Evolutionary conservation across 1,140 invertebrate genomes (phyloP), one percentile per base, ranked within the genome.

Genomic region (Lepidurus arcticus): DNA sequence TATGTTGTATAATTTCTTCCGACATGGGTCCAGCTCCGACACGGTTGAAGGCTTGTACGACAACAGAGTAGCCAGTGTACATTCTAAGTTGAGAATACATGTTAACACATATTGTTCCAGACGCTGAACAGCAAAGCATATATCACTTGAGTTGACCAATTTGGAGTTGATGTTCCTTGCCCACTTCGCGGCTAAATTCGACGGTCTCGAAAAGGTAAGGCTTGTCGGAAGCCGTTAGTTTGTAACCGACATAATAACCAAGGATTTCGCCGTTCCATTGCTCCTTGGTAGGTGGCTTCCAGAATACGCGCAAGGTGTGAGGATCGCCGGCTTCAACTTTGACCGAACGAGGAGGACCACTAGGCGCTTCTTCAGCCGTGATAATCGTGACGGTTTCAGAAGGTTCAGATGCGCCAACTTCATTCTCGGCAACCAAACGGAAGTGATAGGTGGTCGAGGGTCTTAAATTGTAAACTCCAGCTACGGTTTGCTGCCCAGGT

Each of bases 11-110:
- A n/a, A 92, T 88, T 85, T 97, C 94, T 73, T 92, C 91, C 43
- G 93, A 95, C 83, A 94, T 90, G 0, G 96, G 96, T 53, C 96
- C 96, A 1, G 93, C 91, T 13, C 96, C 96, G 82, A 96, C 92
- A 85, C 94, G 94, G 85, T 98, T 98, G 84, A 96, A 98, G 0
- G 95, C 95, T 87, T 97, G 95, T 21, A 97, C 94, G 9, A 97
- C 94, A 0, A 98, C 92, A 7, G 93, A 91, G 85, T 98, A 98
- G 85, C 97, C 93, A 0, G 95, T 98, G 86, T 96, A 98, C 11
- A 94, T 96, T 81, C 90, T 89, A 81, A 81, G 34, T 34, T 34
- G 34, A 85, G 84, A 44, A 80, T 11, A 78, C n/a, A 24, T 34
- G 24, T 45, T 42, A 43, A n/a, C 26, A 16, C 13, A 7, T 10